These are phyloP conservation scores for Strigops habroptila DNA, from an alignment of 2,113 vertebrate species.

Conservation along the genomic window DNA sequence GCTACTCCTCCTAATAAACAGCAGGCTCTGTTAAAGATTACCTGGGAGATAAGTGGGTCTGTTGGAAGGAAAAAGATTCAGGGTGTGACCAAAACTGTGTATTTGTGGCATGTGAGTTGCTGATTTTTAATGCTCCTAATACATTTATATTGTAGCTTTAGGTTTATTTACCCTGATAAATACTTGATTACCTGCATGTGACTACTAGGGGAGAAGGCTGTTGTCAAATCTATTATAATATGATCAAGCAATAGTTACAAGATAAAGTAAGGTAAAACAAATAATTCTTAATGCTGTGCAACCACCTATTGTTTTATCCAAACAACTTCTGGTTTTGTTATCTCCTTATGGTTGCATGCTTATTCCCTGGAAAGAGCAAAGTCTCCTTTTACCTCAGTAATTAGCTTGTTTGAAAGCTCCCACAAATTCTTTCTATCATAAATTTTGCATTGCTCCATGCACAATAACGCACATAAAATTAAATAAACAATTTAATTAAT, in stretches of 20 bases:
- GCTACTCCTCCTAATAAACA: not conserved
- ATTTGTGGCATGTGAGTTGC: not conserved
- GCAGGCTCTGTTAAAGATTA: not conserved
- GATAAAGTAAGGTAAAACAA: conserved; percentile 60
- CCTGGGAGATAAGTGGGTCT: not conserved
- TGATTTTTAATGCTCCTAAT: not conserved
- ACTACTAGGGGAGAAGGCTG: not conserved
- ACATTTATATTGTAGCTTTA: not conserved
- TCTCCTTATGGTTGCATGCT: conserved; percentile 18
- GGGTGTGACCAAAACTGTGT: not conserved
- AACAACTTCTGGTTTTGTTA: conserved; percentile 46
- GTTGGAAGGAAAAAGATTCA: not conserved
- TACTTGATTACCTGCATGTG: conserved; percentile 14
- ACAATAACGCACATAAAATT: conserved; percentile 88
- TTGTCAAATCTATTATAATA: not conserved
- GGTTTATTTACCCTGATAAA: conserved; percentile 33
- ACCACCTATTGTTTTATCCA: conserved; percentile 29
- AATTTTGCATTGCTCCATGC: conserved; percentile 78
- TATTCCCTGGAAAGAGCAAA: conserved; percentile 52
- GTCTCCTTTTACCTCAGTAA: conserved; percentile 66
- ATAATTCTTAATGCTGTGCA: conserved; percentile 36
- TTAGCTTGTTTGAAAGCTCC: conserved; percentile 73
- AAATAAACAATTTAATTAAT: conserved; percentile 91
- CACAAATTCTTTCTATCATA: conserved; percentile 73
- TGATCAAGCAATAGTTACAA: conserved; percentile 29